Percentiles rank a stretch among this genome's conserved stretches.
phyloP scores from a whole-genome alignment of 2,113 vertebrate genomes.

The Callipepla californica region DNA sequence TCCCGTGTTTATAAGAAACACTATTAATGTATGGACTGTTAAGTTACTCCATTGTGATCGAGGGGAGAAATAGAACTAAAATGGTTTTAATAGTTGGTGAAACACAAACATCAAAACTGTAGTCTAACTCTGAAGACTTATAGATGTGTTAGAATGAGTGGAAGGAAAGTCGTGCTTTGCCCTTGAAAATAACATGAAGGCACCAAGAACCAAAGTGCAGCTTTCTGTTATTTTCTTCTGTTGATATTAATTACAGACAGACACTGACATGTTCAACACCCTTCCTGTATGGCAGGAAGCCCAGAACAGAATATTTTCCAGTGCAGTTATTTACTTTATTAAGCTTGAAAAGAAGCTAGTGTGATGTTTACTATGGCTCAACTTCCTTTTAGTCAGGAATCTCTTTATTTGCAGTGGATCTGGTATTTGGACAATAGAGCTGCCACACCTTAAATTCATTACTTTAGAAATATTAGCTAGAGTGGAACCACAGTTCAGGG shows the following conservation, averaged over 20 bases:
- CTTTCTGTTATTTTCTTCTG: slow-evolving; percentile 67
- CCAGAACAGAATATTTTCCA: slow-evolving; percentile 78
- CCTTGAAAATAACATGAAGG: slow-evolving; percentile 25
- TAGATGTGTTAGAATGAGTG: not conserved
- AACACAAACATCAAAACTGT: not conserved
- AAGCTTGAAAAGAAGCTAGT: slow-evolving; percentile 74
- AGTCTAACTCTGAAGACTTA: not conserved
- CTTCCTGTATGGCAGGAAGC: slow-evolving; percentile 80
- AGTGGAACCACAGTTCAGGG: not conserved
- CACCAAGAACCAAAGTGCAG: slow-evolving; percentile 45
- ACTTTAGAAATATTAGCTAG: not conserved
- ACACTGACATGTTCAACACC: slow-evolving; percentile 69
- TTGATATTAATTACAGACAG: slow-evolving; percentile 66
- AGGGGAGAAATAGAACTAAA: not conserved
- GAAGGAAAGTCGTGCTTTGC: not conserved
- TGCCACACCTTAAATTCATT: slow-evolving; percentile 45
- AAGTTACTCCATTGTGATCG: not conserved
- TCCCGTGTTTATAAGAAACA: not conserved
- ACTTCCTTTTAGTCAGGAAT: slow-evolving; percentile 77
- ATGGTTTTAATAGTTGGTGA: not conserved
- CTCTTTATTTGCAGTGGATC: slow-evolving; percentile 29
- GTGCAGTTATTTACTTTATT: slow-evolving; percentile 78
- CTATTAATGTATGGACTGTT: not conserved
- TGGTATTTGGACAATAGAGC: not conserved
- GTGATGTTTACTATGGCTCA: slow-evolving; percentile 75